phyloP scores from a whole-genome alignment of 2,888 invertebrate species.

The Xanthia icteritia region DNA sequence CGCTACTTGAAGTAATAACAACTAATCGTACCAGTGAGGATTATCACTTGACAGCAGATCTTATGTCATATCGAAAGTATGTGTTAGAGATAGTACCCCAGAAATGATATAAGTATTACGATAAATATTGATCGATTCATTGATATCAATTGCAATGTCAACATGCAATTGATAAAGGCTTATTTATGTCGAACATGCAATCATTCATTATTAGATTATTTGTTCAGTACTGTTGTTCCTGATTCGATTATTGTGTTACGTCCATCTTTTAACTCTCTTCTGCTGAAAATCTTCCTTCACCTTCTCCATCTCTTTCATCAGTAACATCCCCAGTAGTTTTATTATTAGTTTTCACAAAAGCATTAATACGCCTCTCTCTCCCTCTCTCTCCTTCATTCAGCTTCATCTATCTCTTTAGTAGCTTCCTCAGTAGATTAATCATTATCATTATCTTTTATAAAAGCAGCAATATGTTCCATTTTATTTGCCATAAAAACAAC shows the following conservation, averaged over 20 bases:
- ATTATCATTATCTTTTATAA: neutral
- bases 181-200: constrained; percentile 10
- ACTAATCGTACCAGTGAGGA: constrained; percentile 21
- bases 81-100: constrained; percentile 34
- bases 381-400: neutral
- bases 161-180: constrained; percentile 41
- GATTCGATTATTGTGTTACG: neutral
- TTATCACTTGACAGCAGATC: constrained; percentile 34
- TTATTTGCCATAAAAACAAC: neutral
- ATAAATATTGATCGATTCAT: constrained; percentile 49
- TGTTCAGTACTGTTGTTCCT: neutral
- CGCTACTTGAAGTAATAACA: constrained; percentile 4
- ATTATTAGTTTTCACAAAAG: neutral
- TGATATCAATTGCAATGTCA: constrained; percentile 53
- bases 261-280: neutral
- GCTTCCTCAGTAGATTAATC: neutral
- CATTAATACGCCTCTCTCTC: neutral
- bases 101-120: constrained; percentile 41
- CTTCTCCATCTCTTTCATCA: neutral
- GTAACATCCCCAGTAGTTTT: neutral
- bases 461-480: neutral
- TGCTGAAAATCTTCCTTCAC: neutral
- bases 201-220: constrained; percentile 21
- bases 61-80: constrained; percentile 47
- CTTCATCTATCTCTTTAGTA: neutral